These are phyloP conservation scores for Turdus rufiventris DNA, from an alignment of 2,113 vertebrate species.

Conservation along the genomic window DNA sequence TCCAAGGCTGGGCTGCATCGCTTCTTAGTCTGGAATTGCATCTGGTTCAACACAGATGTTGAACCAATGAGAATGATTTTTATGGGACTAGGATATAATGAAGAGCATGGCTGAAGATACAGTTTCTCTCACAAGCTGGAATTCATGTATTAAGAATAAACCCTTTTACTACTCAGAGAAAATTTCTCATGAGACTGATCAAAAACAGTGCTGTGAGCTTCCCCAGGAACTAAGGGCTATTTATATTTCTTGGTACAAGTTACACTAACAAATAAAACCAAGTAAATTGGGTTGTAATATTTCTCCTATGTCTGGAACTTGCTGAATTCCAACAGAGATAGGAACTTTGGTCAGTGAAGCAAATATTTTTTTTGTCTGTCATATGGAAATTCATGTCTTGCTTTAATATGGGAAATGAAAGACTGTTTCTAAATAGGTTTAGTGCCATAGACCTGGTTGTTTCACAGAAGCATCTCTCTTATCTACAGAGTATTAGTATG, in stretches of 20 bases:
- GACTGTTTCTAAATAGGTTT: not conserved
- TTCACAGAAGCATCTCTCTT: not conserved
- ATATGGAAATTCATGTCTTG: not conserved
- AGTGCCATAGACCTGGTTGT: not conserved
- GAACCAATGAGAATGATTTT: not conserved
- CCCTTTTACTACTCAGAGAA: not conserved
- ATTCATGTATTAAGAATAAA: not conserved
- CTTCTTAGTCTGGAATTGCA: not conserved
- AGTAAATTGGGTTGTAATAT: not conserved
- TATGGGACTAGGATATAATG: not conserved
- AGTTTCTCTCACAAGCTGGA: not conserved
- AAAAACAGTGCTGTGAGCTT: slow-evolving; percentile 5
- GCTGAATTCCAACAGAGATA: not conserved
- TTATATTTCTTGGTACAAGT: slow-evolving; percentile 30
- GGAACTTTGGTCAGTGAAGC: not conserved
- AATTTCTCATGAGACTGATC: not conserved
- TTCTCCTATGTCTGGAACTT: not conserved
- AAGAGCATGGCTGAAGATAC: not conserved
- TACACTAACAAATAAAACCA: slow-evolving; percentile 5
- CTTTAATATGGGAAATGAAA: not conserved
- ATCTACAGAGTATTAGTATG: not conserved
- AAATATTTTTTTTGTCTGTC: not conserved
- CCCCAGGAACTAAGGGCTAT: slow-evolving; percentile 7
- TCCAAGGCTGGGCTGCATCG: not conserved
- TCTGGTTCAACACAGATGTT: not conserved